Evolutionary conservation across 2,797 vertebrate genomes (phyloP).

Genomic region (Chrysocyon brachyurus): DNA sequence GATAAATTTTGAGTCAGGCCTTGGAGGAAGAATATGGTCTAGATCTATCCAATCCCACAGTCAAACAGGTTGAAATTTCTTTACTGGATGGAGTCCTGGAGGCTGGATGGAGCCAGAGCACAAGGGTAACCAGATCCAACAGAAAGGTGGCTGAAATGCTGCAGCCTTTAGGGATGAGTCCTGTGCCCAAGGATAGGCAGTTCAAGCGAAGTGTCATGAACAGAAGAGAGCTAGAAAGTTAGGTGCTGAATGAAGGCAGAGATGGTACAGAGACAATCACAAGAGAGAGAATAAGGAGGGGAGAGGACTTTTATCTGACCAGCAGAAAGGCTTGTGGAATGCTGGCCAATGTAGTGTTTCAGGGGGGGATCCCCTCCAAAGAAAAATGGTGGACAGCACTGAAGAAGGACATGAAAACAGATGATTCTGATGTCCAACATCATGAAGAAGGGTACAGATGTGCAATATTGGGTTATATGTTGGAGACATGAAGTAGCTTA

Average conservation of each 20-base stretch:
- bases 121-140: not conserved
- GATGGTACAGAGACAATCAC: not conserved
- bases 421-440: not conserved
- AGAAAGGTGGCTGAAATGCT: not conserved
- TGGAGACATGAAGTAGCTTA: not conserved
- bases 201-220: not conserved
- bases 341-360: not conserved
- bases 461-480: not conserved
- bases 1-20: not conserved
- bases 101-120: not conserved
- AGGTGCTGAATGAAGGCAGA: not conserved
- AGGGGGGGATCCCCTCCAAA: not conserved
- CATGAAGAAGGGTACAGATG: not conserved
- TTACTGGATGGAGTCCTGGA: not conserved
- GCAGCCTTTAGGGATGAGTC: not conserved
- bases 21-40: not conserved
- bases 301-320: not conserved
- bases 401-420: not conserved
- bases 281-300: not conserved
- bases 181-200: not conserved
- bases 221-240: not conserved
- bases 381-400: not conserved
- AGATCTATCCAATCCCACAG: not conserved
- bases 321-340: not conserved
- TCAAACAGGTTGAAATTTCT: not conserved